Conservation (phyloP, 2,113 vertebrate genomes). For the Aplodontia rufa region DNA sequence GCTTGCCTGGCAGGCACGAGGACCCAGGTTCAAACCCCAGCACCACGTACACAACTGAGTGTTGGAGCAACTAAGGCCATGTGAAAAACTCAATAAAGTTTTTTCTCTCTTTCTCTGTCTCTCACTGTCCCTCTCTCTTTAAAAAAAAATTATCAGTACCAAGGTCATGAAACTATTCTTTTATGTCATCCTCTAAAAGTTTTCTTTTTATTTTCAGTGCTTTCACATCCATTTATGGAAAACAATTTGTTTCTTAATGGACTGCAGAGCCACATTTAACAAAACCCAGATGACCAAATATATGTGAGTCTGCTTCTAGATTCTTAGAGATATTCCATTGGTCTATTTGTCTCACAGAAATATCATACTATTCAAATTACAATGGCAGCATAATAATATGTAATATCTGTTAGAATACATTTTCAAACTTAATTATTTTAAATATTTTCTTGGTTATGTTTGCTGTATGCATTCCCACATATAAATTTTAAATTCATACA, state of each 20-base stretch:
- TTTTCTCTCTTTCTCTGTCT: too few species aligned
- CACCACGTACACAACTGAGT: too few species aligned
- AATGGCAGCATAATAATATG: not conserved
- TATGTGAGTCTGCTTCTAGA: not conserved
- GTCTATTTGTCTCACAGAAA: not conserved
- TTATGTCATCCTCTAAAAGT: not conserved
- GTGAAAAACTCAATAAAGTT: too few species aligned
- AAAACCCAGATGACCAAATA: not conserved
- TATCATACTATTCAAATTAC: not conserved
- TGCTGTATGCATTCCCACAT: not conserved
- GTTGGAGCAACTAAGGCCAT: too few species aligned
- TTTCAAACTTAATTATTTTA: not conserved
- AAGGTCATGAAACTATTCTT: not conserved
- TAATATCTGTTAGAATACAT: not conserved
- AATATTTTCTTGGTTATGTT: not conserved
- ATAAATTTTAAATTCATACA: not conserved
- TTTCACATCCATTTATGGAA: not conserved
- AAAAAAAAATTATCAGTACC: too few species aligned
- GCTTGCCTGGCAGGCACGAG: too few species aligned
- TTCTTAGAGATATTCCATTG: not conserved
- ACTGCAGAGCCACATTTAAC: not conserved
- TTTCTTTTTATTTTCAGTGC: not conserved
- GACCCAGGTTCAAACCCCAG: too few species aligned
- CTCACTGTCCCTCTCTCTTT: too few species aligned
- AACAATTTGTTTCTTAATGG: not conserved